Evolutionary conservation across 2,888 invertebrate species (phyloP), one percentile per base, ranked within the genome.

Genomic region (Eilema caniola): DNA sequence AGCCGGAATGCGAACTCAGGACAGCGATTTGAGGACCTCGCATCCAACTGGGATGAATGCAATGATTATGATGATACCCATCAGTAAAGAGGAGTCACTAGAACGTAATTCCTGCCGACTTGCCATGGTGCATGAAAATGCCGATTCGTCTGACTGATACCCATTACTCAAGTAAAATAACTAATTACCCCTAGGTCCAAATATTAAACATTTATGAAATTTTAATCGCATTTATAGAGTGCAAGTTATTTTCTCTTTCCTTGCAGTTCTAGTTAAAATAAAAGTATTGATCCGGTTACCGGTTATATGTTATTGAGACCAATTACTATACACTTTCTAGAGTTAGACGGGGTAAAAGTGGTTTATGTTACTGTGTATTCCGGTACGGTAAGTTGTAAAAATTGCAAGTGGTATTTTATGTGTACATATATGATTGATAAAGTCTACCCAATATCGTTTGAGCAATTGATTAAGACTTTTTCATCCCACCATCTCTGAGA

Each of bases 231-330:
- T 53, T 8, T n/a, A 53, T n/a, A 53, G 53, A n/a, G n/a, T 53
- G 8, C n/a, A 53, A n/a, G 53, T 53, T 53, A 53, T 53, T 10
- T 53, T 53, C 31, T 33, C 76, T 79, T 61, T 69, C 62, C 56
- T 53, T 63, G 24, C 62, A 62, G 66, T 71, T 71, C 65, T 64
- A 67, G 73, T 76, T 68, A 11, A 67, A 67, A 68, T 74, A 71
- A 68, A 76, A 72, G 72, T 74, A 72, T 69, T 64, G 62, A 74
- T 70, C 82, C 65, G 66, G 76, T 76, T 41, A 41, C 82, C 62
- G 68, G 69, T 37, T 12, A 67, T 16, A 53, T 60, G 69, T 62
- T 64, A 76, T 69, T 71, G 23, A 53, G 23, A 25, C 53, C n/a
- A n/a, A 16, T 56, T 69, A 60, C 12, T 53, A 62, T 25, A 31